Percentiles rank a stretch among this genome's conserved stretches.
These are phyloP conservation scores for Morone chrysops DNA, from an alignment of 2,113 vertebrate species.

Conservation along the genomic window DNA sequence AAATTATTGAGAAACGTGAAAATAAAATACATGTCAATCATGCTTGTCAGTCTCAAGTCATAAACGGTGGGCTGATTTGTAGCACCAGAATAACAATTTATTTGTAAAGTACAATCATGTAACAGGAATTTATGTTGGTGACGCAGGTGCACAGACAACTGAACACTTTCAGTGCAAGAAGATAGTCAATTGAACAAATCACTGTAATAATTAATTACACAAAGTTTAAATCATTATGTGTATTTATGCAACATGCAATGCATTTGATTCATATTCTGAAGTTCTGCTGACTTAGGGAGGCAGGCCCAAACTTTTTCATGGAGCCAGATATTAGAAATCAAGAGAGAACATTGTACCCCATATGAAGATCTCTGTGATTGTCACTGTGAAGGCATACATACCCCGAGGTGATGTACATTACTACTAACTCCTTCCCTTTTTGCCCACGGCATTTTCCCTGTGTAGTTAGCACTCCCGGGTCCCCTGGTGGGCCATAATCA, in stretches of 20 bases:
- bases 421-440: slow-evolving; percentile 4
- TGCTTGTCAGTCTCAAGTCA: neutral
- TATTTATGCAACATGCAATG: neutral
- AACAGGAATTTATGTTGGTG: neutral
- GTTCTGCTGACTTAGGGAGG: neutral
- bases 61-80: neutral
- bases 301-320: neutral
- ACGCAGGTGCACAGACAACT: neutral
- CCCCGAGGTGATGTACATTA: slow-evolving; percentile 25
- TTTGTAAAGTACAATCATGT: slow-evolving; percentile 2
- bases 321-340: slow-evolving; percentile 5
- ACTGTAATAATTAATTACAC: neutral
- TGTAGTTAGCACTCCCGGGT: slow-evolving; percentile 51
- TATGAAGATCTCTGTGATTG: slow-evolving; percentile 2
- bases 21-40: neutral
- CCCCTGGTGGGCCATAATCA: slow-evolving; percentile 71
- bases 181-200: neutral
- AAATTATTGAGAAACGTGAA: slow-evolving; percentile 1
- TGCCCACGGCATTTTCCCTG: slow-evolving; percentile 35
- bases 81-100: slow-evolving; percentile 12
- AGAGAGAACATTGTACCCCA: neutral
- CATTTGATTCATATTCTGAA: neutral
- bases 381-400: slow-evolving; percentile 7
- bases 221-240: neutral
- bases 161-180: neutral